These are phyloP conservation scores for Menidia menidia DNA, from an alignment of 2,797 vertebrate species.

Conservation along the genomic window DNA sequence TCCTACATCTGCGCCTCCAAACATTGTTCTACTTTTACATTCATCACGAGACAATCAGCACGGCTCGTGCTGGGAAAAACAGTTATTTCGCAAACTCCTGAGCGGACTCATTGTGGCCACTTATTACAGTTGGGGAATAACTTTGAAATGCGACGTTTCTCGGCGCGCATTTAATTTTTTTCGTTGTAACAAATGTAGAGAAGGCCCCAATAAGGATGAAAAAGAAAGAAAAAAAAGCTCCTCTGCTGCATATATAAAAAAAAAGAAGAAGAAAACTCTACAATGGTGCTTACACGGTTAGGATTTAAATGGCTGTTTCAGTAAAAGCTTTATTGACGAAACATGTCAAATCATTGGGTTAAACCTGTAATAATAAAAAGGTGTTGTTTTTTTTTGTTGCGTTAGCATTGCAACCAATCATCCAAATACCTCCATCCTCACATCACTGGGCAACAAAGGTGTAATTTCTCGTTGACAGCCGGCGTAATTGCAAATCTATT, in stretches of 20 bases:
- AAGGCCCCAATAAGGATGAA: not conserved
- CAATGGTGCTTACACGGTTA: conserved; percentile 1
- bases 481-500: conserved; percentile 32
- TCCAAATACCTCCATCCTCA: conserved; percentile 11
- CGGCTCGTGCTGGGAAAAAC: not conserved
- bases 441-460: conserved; percentile 27
- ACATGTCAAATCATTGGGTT: conserved; percentile 23
- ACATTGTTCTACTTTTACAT: not conserved
- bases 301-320: not conserved
- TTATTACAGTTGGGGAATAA: not conserved
- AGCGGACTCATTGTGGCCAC: not conserved
- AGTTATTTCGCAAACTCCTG: conserved; percentile 6
- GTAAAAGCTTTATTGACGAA: not conserved
- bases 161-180: not conserved
- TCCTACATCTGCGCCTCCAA: not conserved
- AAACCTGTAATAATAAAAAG: conserved; percentile 22
- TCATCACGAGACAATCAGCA: not conserved
- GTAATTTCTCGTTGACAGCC: conserved; percentile 42
- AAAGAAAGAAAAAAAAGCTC: not conserved
- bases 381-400: not conserved
- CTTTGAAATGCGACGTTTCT: conserved; percentile 5
- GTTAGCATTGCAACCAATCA: conserved; percentile 8
- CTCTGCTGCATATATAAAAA: not conserved
- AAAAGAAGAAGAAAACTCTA: not conserved
- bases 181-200: conserved; percentile 10